Evolutionary conservation across 2,888 invertebrate genomes (phyloP).

Genomic region (Polylopha cassiicola): DNA sequence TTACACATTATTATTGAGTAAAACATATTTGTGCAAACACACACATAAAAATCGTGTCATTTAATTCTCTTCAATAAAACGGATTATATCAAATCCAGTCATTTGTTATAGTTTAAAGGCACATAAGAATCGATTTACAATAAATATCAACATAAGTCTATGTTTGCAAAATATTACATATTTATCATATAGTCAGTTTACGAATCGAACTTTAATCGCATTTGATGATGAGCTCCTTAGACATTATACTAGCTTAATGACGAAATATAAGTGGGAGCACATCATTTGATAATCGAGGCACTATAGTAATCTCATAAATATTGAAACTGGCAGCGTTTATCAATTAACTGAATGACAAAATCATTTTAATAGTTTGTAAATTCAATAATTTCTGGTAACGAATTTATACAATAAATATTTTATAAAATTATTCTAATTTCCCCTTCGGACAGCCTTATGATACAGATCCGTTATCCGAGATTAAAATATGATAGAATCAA

Average conservation of each 20-base stretch:
- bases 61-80: constrained; percentile 50
- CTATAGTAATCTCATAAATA: too few relatives aligned
- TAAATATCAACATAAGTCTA: constrained; percentile 36
- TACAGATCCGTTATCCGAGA: constrained; percentile 39
- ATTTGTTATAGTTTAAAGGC: constrained; percentile 62
- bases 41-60: constrained; percentile 57
- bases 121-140: constrained; percentile 71
- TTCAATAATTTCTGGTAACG: too few relatives aligned
- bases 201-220: constrained; percentile 29
- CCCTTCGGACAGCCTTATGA: constrained; percentile 51
- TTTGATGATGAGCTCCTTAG: too few relatives aligned
- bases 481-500: constrained; percentile 31
- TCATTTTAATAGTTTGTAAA: too few relatives aligned
- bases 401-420: too few relatives aligned
- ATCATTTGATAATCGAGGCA: too few relatives aligned
- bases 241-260: too few relatives aligned
- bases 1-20: constrained; percentile 57
- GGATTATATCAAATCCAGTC: constrained; percentile 70
- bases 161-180: constrained; percentile 47
- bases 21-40: constrained; percentile 70
- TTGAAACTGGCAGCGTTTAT: too few relatives aligned
- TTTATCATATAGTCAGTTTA: constrained; percentile 30
- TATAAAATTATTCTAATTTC: constrained; percentile 37
- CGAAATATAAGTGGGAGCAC: too few relatives aligned
- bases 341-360: too few relatives aligned